Percentiles rank a stretch among this genome's conserved stretches.
Conservation (phyloP, 2,888 invertebrate genomes). For the Actias luna region DNA sequence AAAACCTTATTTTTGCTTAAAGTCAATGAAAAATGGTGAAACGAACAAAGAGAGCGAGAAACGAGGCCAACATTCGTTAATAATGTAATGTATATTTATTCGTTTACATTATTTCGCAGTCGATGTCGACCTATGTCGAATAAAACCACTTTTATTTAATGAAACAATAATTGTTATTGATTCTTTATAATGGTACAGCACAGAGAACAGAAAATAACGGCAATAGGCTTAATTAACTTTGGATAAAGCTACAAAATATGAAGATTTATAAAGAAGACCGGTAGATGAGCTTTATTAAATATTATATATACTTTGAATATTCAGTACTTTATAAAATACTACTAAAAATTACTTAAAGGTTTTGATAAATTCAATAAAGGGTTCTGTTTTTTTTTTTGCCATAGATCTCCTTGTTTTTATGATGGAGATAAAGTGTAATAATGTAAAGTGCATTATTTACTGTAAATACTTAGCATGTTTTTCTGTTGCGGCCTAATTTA, state of each 20-base stretch:
- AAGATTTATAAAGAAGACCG: neutral
- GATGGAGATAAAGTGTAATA: neutral
- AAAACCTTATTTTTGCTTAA: constrained; percentile 74
- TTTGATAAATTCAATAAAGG: too few relatives aligned
- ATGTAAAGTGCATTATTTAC: constrained; percentile 27
- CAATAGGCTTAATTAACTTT: neutral
- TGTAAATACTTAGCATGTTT: constrained; percentile 60
- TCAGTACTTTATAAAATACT: too few relatives aligned
- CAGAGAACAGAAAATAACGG: neutral
- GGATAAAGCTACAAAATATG: too few relatives aligned
- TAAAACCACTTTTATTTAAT: constrained; percentile 58
- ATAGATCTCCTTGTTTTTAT: neutral
- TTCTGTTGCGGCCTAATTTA: constrained; percentile 79
- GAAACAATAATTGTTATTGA: constrained; percentile 38
- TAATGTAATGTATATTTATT: constrained; percentile 81
- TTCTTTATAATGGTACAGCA: constrained; percentile 11
- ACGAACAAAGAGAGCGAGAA: constrained; percentile 81
- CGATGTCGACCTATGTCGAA: constrained; percentile 63
- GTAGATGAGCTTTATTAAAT: neutral
- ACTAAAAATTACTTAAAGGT: too few relatives aligned
- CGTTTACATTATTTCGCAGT: constrained; percentile 72
- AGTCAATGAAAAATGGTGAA: constrained; percentile 64
- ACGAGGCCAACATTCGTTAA: constrained; percentile 81
- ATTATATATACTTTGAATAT: too few relatives aligned
- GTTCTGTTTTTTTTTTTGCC: too few relatives aligned